Conservation (phyloP, 2,797 vertebrate species). For the Notoglanidium macrostoma region DNA sequence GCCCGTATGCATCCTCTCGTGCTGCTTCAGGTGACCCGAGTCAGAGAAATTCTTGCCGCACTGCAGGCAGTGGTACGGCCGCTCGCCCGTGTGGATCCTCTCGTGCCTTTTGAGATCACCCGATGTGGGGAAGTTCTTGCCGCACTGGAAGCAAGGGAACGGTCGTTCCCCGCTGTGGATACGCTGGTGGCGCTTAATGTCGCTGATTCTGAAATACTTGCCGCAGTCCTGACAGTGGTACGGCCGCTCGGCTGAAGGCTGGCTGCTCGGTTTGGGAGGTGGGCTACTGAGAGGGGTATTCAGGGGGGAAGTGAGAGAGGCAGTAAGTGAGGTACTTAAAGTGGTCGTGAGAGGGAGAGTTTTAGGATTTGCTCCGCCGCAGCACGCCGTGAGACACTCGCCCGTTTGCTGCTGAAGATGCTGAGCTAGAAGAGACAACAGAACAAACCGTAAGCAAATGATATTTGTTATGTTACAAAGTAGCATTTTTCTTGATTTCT, state of each 20-base stretch:
- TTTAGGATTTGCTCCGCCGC: conserved; percentile 43
- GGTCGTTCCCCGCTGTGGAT: conserved; percentile 56
- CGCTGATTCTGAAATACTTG: conserved; percentile 55
- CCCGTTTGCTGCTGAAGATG: conserved; percentile 59
- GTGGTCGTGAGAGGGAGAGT: conserved; percentile 24
- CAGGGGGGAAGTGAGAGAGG: conserved; percentile 23
- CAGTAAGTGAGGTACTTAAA: conserved; percentile 21
- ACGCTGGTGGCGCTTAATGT: conserved; percentile 57
- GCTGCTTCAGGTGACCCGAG: conserved; percentile 55
- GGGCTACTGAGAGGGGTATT: conserved; percentile 16
- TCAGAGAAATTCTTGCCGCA: conserved; percentile 57
- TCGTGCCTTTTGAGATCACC: conserved; percentile 56
- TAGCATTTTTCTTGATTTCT: not conserved
- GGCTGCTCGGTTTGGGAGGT: conserved; percentile 36
- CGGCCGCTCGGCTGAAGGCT: conserved; percentile 50
- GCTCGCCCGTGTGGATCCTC: conserved; percentile 55
- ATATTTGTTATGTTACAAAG: not conserved
- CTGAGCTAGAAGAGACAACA: conserved; percentile 45
- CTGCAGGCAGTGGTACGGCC: conserved; percentile 54
- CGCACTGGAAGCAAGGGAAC: conserved; percentile 56
- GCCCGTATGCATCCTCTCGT: conserved; percentile 59
- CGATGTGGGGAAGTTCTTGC: conserved; percentile 55
- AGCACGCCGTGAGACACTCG: conserved; percentile 56
- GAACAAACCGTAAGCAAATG: not conserved
- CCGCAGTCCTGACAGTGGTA: conserved; percentile 58